phyloP scores from a whole-genome alignment of 2,888 invertebrate species.

The Xylota segnis region DNA sequence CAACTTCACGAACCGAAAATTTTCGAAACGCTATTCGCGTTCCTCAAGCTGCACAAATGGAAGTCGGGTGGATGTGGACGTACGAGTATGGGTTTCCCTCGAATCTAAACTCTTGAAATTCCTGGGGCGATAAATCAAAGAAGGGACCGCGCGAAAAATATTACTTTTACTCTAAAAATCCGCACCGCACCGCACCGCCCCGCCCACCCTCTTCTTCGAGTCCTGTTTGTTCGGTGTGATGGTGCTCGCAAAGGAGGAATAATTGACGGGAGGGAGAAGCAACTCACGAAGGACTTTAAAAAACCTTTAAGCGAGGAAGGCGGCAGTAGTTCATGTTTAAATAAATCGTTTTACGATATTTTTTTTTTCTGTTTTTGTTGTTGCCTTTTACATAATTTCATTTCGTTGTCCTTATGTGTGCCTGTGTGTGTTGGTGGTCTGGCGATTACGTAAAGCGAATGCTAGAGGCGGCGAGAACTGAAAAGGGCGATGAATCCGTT shows the following conservation, averaged over 20 bases:
- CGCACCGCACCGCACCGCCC: background rate
- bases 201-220: background rate
- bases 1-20: constrained; percentile 67
- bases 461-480: constrained; percentile 34
- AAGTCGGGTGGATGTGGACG: constrained; percentile 33
- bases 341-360: constrained; percentile 72
- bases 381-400: constrained; percentile 62
- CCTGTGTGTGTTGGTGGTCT: constrained; percentile 6
- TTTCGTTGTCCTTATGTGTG: constrained; percentile 45
- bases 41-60: constrained; percentile 3
- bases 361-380: constrained; percentile 26
- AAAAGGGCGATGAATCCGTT: constrained; percentile 57
- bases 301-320: constrained; percentile 16
- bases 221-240: background rate
- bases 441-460: constrained; percentile 58
- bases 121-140: constrained; percentile 69
- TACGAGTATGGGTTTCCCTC: constrained; percentile 47
- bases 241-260: background rate
- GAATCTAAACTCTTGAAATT: constrained; percentile 69
- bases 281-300: constrained; percentile 55
- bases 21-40: constrained; percentile 40
- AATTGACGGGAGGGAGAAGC: constrained; percentile 1
- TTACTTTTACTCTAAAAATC: constrained; percentile 30
- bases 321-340: constrained; percentile 64
- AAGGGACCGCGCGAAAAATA: constrained; percentile 60